Evolutionary conservation across 1,140 invertebrate genomes (phyloP), one percentile per base, ranked within the genome.

Genomic region (Fopius arisanus): DNA sequence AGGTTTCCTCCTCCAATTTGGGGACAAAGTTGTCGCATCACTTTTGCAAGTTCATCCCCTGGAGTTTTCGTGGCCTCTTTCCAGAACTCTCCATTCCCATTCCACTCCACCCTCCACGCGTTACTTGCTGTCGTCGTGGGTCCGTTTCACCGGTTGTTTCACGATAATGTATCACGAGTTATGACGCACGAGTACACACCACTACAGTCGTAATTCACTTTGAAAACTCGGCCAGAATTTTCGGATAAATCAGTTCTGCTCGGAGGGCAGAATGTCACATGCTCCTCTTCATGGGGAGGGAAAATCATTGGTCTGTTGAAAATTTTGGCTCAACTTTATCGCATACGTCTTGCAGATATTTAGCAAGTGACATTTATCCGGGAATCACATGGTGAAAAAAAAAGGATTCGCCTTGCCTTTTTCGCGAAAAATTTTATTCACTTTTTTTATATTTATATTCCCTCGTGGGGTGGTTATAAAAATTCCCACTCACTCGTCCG

Each of bases 141-240:
- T 65, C 26, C 73, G 26, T 65, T 43, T 70, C 63, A 28, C 12
- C 40, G 16, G 26, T 40, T 71, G 54, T 41, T 51, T 23, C 54
- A 71, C n/a, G 70, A 62, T 72, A 72, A 75, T 75, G 66, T 43
- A 75, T 72, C 70, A 75, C 70, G 70, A 75, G 66, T 66, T 75
- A 75, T 68, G 70, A 74, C 59, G 31, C 43, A 70, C n/a, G 67
- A 48, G 59, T 74, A 69, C 48, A 74, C 67, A 51, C 40, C 37
- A 28, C 21, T 33, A 69, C 40, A 23, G 29, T 51, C 69, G 33
- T 75, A 71, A 72, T 72, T 75, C 66, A 72, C 74, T 69, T 67
- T 21, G 28, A 72, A 75, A 72, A 51, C 72, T 69, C 51, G 48
- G 23, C 3, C 23, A 31, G 26, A 65, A 72, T 72, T 72, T 72